These are phyloP conservation scores for Perca flavescens DNA, from an alignment of 2,113 vertebrate species.

Conservation along the genomic window DNA sequence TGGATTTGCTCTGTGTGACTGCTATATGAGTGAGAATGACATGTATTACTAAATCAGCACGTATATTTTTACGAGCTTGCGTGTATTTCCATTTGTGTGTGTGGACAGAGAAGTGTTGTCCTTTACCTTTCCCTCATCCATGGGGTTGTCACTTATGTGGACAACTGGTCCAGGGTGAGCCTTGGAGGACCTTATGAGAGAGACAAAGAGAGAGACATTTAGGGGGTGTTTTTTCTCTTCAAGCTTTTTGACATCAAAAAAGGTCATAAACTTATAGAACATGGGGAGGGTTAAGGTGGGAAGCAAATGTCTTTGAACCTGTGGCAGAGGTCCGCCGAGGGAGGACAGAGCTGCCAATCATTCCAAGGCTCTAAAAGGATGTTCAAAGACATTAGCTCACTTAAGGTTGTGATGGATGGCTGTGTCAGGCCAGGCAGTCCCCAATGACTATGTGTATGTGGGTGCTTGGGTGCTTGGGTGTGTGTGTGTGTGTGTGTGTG, in stretches of 20 bases:
- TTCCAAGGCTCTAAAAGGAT: conserved; percentile 51
- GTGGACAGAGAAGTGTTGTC: not conserved
- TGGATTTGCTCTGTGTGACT: not conserved
- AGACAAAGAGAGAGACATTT: conserved; percentile 47
- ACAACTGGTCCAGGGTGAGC: conserved; percentile 97
- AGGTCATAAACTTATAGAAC: not conserved
- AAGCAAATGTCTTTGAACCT: conserved; percentile 51
- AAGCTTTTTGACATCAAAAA: not conserved
- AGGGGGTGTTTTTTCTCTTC: not conserved
- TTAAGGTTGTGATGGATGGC: conserved; percentile 72
- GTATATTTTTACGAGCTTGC: not conserved
- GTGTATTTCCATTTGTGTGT: not conserved
- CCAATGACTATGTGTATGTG: conserved; percentile 33
- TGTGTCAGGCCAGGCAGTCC: conserved; percentile 56
- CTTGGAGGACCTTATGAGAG: conserved; percentile 92
- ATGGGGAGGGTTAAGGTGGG: conserved; percentile 1
- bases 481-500: too few species aligned
- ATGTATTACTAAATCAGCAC: not conserved
- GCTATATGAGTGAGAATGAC: not conserved
- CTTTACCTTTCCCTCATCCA: conserved; percentile 90
- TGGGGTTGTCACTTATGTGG: conserved; percentile 99
- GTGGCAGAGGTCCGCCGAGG: conserved; percentile 25
- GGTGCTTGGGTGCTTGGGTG: too few species aligned
- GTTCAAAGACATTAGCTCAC: conserved; percentile 64
- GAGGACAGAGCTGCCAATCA: conserved; percentile 59